Percentiles rank a stretch among this genome's conserved stretches.
Evolutionary conservation across 2,888 invertebrate genomes (phyloP).

Genomic region (Andrena haemorrhoa): DNA sequence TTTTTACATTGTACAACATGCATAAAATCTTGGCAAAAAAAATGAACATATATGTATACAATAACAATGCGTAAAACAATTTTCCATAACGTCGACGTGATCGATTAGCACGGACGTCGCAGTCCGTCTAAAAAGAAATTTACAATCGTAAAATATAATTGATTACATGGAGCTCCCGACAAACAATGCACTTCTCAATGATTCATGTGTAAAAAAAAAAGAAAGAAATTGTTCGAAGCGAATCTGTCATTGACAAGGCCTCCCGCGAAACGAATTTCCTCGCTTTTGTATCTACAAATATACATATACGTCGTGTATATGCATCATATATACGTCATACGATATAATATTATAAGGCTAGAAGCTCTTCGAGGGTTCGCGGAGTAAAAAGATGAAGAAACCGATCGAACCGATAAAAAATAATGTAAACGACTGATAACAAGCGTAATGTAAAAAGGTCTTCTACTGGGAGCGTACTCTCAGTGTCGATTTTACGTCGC

Average conservation of each 20-base stretch:
- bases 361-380: conserved; percentile 51
- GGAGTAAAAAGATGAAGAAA: conserved; percentile 25
- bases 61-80: conserved; percentile 59
- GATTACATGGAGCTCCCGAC: conserved; percentile 14
- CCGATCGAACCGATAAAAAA: conserved; percentile 33
- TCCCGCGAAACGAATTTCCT: conserved; percentile 54
- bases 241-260: conserved; percentile 60
- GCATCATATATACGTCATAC: conserved; percentile 26
- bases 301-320: conserved; percentile 15
- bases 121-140: conserved; percentile 33
- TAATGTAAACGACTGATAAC: conserved; percentile 24
- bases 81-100: conserved; percentile 40
- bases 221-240: conserved; percentile 47
- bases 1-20: conserved; percentile 56
- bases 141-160: conserved; percentile 35
- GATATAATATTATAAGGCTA: conserved; percentile 37
- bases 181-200: not conserved
- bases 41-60: conserved; percentile 43
- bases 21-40: conserved; percentile 57
- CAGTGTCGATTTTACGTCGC: conserved; percentile 48
- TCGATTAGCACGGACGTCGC: conserved; percentile 27
- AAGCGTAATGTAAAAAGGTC: conserved; percentile 30
- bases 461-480: conserved; percentile 30
- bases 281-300: conserved; percentile 31
- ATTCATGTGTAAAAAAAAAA: conserved; percentile 18